A percentile compares a stretch with the other conserved stretches of the same genome.
Evolutionary conservation across 2,888 invertebrate genomes (phyloP).

Genomic region (Kuschelorhynchus macadamiae): DNA sequence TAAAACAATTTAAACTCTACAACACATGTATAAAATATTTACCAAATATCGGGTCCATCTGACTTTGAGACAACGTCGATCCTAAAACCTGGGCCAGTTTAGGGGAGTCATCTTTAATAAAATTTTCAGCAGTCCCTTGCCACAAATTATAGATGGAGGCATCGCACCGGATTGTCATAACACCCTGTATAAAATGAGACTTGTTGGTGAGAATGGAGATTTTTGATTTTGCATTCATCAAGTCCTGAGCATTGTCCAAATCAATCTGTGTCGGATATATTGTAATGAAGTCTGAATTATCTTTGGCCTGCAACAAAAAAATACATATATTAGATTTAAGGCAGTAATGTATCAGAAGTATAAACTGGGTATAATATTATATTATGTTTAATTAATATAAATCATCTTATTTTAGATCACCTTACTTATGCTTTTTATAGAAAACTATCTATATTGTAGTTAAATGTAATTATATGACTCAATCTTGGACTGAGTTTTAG

Average conservation of each 20-base stretch:
- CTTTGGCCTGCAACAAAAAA: constrained; percentile 43
- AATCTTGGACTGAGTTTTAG: too few relatives aligned
- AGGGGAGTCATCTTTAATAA: constrained; percentile 62
- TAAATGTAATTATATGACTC: too few relatives aligned
- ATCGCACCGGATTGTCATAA: constrained; percentile 63
- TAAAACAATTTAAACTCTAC: too few relatives aligned
- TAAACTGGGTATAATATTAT: too few relatives aligned
- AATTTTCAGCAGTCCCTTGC: constrained; percentile 59
- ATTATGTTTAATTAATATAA: too few relatives aligned
- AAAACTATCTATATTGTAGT: too few relatives aligned
- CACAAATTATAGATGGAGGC: constrained; percentile 62
- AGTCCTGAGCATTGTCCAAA: constrained; percentile 55
- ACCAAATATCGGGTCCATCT: constrained; percentile 50
- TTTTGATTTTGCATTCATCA: constrained; percentile 61
- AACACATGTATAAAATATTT: too few relatives aligned
- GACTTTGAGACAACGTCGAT: constrained; percentile 67
- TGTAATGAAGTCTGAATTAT: constrained; percentile 57
- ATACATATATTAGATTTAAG: too few relatives aligned
- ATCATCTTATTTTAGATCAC: too few relatives aligned
- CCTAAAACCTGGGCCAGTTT: constrained; percentile 64
- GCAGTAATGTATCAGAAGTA: too few relatives aligned
- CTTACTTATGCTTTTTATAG: too few relatives aligned
- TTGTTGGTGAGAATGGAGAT: constrained; percentile 62
- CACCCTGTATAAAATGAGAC: constrained; percentile 61
- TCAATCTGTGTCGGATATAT: constrained; percentile 56